These are phyloP conservation scores for Pimephales promelas DNA, from an alignment of 2,113 vertebrate genomes.

Conservation along the genomic window DNA sequence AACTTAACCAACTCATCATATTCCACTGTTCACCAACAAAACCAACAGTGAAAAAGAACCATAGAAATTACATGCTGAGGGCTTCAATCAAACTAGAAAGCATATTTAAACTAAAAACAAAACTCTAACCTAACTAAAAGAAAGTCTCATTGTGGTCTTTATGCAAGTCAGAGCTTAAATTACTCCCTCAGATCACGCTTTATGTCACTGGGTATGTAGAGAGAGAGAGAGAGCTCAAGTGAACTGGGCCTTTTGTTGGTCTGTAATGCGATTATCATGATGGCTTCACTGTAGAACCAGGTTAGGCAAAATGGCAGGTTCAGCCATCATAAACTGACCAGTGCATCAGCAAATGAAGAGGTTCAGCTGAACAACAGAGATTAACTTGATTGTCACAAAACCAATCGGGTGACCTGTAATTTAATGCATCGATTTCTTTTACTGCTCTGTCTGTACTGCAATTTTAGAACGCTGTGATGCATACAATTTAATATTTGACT, in stretches of 20 bases:
- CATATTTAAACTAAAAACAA: background rate
- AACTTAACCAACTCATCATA: too few relatives aligned
- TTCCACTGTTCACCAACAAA: background rate
- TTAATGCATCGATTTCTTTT: background rate
- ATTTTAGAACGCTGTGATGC: background rate
- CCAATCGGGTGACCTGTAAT: background rate
- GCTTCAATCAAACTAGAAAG: background rate
- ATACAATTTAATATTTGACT: background rate
- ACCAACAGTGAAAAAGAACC: background rate
- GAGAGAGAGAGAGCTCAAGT: background rate
- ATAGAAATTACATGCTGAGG: background rate
- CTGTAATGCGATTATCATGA: conserved; percentile 15
- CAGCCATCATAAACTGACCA: background rate
- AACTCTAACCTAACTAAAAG: background rate
- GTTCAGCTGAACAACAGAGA: background rate
- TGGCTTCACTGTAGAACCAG: conserved; percentile 9
- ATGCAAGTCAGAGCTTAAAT: background rate
- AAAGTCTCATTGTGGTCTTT: background rate
- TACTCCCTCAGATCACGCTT: background rate
- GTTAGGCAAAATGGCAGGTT: background rate
- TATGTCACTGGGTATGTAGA: background rate
- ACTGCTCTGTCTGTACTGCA: background rate
- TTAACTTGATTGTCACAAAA: background rate
- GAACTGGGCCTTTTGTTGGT: conserved; percentile 37
- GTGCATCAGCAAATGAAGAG: background rate